Evolutionary conservation across 2,888 invertebrate genomes (phyloP).

Genomic region (Axea sp.): DNA sequence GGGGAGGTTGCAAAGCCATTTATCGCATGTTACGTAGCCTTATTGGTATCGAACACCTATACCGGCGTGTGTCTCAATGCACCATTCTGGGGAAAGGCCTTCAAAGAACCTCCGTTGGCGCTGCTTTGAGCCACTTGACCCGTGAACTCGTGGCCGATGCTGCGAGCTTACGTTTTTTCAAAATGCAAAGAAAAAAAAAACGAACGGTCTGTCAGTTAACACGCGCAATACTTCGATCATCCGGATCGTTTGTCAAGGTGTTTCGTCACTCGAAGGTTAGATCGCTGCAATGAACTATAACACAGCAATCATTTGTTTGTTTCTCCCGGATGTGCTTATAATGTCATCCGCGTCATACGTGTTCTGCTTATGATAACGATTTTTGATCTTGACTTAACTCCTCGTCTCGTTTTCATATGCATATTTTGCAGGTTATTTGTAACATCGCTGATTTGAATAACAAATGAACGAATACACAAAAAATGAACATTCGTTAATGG

Average conservation of each 20-base stretch:
- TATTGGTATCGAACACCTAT: constrained; percentile 42
- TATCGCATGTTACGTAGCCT: constrained; percentile 26
- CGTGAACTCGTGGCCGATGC: constrained; percentile 58
- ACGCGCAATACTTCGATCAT: constrained; percentile 54
- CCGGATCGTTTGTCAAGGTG: constrained; percentile 55
- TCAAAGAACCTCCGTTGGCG: constrained; percentile 41
- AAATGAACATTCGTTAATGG: constrained; percentile 23
- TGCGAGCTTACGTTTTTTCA: constrained; percentile 44
- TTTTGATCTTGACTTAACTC: constrained; percentile 38
- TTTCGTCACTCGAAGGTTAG: constrained; percentile 51
- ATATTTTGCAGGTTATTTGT: constrained; percentile 18
- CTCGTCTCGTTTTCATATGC: constrained; percentile 19
- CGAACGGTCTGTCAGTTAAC: constrained; percentile 35
- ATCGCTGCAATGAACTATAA: constrained; percentile 51
- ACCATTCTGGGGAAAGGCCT: constrained; percentile 54
- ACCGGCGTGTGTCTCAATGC: constrained; percentile 45
- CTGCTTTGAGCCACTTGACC: constrained; percentile 58
- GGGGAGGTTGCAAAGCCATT: too few species aligned
- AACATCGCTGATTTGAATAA: constrained; percentile 28
- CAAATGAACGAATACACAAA: constrained; percentile 18
- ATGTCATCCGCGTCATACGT: constrained; percentile 41
- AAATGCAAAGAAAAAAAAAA: constrained; percentile 36
- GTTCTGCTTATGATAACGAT: constrained; percentile 39
- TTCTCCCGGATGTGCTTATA: constrained; percentile 53
- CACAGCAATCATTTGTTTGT: constrained; percentile 48